phyloP scores from a whole-genome alignment of 2,113 vertebrate genomes.

The Scartelaos histophorus region DNA sequence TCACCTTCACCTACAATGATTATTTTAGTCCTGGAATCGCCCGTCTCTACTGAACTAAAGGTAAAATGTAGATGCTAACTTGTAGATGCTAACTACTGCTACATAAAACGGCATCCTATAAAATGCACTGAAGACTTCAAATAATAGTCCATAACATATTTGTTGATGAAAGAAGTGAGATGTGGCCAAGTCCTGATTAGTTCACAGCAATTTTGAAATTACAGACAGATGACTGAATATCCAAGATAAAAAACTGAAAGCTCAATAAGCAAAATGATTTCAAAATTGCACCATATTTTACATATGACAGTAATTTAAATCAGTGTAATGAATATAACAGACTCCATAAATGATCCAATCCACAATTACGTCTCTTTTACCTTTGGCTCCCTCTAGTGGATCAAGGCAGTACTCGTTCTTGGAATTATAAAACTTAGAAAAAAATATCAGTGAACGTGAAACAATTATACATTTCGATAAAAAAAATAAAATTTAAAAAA shows the following conservation, averaged over 20 bases:
- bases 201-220: background rate
- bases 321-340: background rate
- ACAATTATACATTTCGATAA: background rate
- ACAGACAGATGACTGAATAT: background rate
- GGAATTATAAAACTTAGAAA: background rate
- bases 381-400: background rate
- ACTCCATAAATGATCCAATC: background rate
- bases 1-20: too few species aligned
- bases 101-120: background rate
- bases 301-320: background rate
- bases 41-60: too few species aligned
- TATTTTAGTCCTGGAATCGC: too few species aligned
- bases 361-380: background rate
- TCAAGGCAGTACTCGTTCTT: background rate
- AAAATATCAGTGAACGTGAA: background rate
- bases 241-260: background rate
- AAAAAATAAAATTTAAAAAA: too few species aligned
- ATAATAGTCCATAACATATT: background rate
- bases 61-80: too few species aligned
- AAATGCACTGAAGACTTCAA: background rate
- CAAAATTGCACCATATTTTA: background rate
- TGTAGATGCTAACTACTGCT: too few species aligned
- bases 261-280: background rate
- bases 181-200: conserved; percentile 2
- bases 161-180: background rate